Base-by-base conservation (phyloP, 2,888 invertebrate genomes). In the Dryomyza anilis region DNA sequence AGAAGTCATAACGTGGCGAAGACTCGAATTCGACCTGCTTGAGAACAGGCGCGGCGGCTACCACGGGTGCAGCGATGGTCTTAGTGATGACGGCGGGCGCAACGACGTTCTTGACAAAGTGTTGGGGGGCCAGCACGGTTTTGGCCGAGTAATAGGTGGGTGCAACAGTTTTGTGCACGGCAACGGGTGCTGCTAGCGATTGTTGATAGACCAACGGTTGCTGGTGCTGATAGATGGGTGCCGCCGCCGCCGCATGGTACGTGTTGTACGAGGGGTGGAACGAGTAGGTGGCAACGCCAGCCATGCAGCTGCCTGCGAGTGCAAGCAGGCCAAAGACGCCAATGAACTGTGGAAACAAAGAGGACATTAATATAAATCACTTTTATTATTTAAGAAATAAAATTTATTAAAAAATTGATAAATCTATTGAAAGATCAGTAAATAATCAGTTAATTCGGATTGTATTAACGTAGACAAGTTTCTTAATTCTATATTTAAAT, bases 1-100 rank as follows among this genome's bases (percentile, higher is more conserved):
- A 83, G 73, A 84, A 86, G 62, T 85, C 84, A 72, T 86, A 86
- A 14, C 75, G 77, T 0, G 79, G 78, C 10, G 74, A 63, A 1
- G 78, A 72, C 50, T 78, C 78, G 52, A 78, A 65, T 70, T 81
- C 79, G 30, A 78, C 72, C 27, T 76, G 76, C 62, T 74, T 77
- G 7, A 74, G 64, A 16, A 73, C 14, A 0, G 77, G 71, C 19
- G 73, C 73, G 5, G 71, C 69, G 16, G 63, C 63, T 10, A 60
- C n/a, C 30, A 63, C 23, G 27, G 65, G 63, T 14, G 69, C 19
- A 67, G 36, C 65, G 48, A 23, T 21, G 19, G 58, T 45, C 29
- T n/a, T n/a, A 19, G 45, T 43, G 25, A 25, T 16, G n/a, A 19
- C 25, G 1, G 43, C 27, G 14, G 25, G 29, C 67, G 58, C 57